Conservation (phyloP, 1,140 invertebrate species). For the Drosophila persimilis region DNA sequence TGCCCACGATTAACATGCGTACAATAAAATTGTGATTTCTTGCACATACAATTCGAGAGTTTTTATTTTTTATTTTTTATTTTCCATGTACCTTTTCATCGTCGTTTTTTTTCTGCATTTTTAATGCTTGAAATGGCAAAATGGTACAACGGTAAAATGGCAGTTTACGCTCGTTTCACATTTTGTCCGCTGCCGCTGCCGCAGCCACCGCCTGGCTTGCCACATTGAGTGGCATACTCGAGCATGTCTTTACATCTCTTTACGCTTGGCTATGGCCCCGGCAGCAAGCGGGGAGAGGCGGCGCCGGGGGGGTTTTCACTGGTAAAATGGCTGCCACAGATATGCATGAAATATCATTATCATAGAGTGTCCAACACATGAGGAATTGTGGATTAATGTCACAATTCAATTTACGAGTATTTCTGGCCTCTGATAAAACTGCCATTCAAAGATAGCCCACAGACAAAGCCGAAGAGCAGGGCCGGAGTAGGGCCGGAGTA, state of each 20-base stretch:
- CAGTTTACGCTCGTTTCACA: conserved; percentile 70
- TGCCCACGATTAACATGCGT: conserved; percentile 53
- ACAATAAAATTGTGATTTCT: conserved; percentile 67
- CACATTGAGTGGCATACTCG: conserved; percentile 72
- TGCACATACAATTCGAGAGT: conserved; percentile 58
- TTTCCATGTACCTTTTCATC: conserved; percentile 9
- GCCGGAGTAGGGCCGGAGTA: neutral
- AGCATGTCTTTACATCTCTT: conserved; percentile 80
- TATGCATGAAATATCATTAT: conserved; percentile 24
- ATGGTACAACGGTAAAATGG: conserved; percentile 41
- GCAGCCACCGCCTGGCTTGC: conserved; percentile 36
- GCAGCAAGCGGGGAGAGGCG: neutral
- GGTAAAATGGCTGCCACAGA: conserved; percentile 47
- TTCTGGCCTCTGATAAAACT: conserved; percentile 34
- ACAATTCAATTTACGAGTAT: conserved; percentile 15
- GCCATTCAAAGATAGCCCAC: conserved; percentile 17
- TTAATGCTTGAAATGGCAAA: conserved; percentile 69
- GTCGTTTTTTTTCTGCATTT: conserved; percentile 20
- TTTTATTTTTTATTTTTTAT: conserved; percentile 20
- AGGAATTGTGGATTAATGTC: conserved; percentile 16
- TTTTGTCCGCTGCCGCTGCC: conserved; percentile 50
- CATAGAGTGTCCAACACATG: conserved; percentile 21
- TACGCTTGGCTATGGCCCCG: conserved; percentile 65
- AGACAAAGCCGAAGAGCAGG: conserved; percentile 11
- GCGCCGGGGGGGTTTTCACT: neutral